These are phyloP conservation scores for Gandaritis pyraliata DNA, from an alignment of 2,888 invertebrate species.

Conservation along the genomic window DNA sequence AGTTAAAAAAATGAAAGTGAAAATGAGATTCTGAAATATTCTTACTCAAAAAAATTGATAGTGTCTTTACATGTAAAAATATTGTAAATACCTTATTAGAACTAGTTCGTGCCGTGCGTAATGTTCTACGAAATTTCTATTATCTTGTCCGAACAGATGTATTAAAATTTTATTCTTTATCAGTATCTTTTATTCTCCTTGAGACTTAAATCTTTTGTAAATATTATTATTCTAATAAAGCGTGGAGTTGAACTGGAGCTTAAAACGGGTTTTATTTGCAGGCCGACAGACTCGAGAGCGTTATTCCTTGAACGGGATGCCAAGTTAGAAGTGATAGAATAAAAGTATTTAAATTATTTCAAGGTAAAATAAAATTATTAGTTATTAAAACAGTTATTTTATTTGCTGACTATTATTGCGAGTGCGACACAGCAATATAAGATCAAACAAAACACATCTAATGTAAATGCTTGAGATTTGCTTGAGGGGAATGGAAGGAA, in stretches of 20 bases:
- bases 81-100: conserved; percentile 76
- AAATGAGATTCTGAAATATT: conserved; percentile 25
- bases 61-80: conserved; percentile 57
- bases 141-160: conserved; percentile 72
- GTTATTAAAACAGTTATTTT: conserved; percentile 74
- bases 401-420: conserved; percentile 57
- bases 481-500: conserved; percentile 87
- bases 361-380: conserved; percentile 75
- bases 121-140: conserved; percentile 71
- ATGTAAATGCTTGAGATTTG: conserved; percentile 38
- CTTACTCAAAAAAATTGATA: conserved; percentile 22
- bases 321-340: conserved; percentile 79
- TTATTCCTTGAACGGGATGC: conserved; percentile 71
- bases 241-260: conserved; percentile 40
- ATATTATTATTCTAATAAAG: conserved; percentile 33
- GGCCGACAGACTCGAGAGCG: conserved; percentile 67
- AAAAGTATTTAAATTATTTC: conserved; percentile 81
- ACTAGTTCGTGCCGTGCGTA: conserved; percentile 67
- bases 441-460: conserved; percentile 43
- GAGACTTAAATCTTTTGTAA: conserved; percentile 31
- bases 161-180: conserved; percentile 76
- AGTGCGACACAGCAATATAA: conserved; percentile 39
- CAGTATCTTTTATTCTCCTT: conserved; percentile 60
- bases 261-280: conserved; percentile 75
- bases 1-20: conserved; percentile 12